Percentiles rank a stretch among this genome's conserved stretches.
Conservation (phyloP, 2,888 invertebrate genomes). For the Drosophila ezoana region DNA sequence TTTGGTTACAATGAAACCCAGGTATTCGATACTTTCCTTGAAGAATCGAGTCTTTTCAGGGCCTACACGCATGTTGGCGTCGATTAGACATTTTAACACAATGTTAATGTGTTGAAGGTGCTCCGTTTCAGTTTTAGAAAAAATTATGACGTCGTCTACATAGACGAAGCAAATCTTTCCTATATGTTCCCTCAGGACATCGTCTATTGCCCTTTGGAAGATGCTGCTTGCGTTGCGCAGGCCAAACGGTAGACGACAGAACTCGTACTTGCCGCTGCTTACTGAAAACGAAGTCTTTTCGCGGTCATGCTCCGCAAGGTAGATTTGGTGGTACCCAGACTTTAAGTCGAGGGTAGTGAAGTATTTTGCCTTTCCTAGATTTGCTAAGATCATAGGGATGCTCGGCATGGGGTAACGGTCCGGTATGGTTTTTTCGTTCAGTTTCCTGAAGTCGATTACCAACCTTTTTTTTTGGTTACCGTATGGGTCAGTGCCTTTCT, state of each 20-base stretch:
- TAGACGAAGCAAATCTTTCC: neutral
- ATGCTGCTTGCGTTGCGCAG: slow-evolving; percentile 84
- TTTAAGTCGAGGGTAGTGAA: slow-evolving; percentile 64
- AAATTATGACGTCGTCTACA: slow-evolving; percentile 1
- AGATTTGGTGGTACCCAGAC: too few species aligned
- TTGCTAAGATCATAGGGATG: slow-evolving; percentile 60
- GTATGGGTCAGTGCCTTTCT: slow-evolving; percentile 47
- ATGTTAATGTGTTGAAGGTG: neutral
- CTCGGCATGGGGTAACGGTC: slow-evolving; percentile 81
- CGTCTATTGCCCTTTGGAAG: slow-evolving; percentile 60
- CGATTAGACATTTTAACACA: neutral
- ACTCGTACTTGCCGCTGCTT: slow-evolving; percentile 77
- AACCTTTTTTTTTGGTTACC: slow-evolving; percentile 62
- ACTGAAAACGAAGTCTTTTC: slow-evolving; percentile 11
- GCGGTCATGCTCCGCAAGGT: slow-evolving; percentile 11
- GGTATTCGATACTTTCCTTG: neutral
- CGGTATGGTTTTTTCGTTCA: too few species aligned
- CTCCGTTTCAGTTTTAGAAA: neutral
- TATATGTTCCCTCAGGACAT: slow-evolving; percentile 4
- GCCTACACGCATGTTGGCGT: neutral
- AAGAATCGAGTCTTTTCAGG: neutral
- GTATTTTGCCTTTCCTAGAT: slow-evolving; percentile 59
- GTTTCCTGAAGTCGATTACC: too few species aligned
- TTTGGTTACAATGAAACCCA: too few species aligned
- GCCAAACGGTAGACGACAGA: slow-evolving; percentile 80